Conservation (phyloP, 2,113 vertebrate species). For the Egretta garzetta region DNA sequence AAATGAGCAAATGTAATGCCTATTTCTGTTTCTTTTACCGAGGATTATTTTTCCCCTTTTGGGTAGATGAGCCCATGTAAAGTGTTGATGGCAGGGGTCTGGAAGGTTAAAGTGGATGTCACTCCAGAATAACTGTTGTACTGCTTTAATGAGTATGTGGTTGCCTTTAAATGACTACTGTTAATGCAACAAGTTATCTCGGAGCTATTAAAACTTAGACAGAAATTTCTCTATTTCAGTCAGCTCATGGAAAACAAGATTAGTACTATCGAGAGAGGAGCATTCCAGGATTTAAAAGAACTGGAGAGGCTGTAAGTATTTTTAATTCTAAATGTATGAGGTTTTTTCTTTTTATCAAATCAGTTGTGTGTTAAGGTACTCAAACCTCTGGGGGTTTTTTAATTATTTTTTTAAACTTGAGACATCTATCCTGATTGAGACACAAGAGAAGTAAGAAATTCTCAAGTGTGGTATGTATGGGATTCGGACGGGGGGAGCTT, state of each 20-base stretch:
- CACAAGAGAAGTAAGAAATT: background rate
- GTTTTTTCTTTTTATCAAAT: background rate
- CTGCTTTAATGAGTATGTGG: background rate
- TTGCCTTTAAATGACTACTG: background rate
- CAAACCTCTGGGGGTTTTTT: background rate
- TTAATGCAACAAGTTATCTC: slow-evolving; percentile 31
- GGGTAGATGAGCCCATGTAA: background rate
- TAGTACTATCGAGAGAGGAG: slow-evolving; percentile 93
- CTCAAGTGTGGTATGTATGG: background rate
- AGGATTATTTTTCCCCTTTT: background rate
- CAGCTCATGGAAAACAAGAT: slow-evolving; percentile 99
- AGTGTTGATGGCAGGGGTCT: background rate
- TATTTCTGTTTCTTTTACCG: background rate
- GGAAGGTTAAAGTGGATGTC: background rate
- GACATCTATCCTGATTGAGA: background rate
- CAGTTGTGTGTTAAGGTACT: background rate
- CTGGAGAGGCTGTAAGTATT: slow-evolving; percentile 97
- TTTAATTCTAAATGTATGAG: slow-evolving; percentile 24
- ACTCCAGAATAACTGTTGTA: background rate
- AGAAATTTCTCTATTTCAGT: slow-evolving; percentile 78
- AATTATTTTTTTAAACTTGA: background rate
- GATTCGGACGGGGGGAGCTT: accelerated
- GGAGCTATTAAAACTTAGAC: slow-evolving; percentile 8
- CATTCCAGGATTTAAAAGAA: slow-evolving; percentile 98
- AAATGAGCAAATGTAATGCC: slow-evolving; percentile 20